Percentiles rank a stretch among this genome's conserved stretches.
phyloP scores from a whole-genome alignment of 1,140 invertebrate genomes.

The roundworm (Caenorhabditis elegans) region WBcel235 BX284605.5:13288501-13289000 shows the following conservation, averaged over 20 bases:
- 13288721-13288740: background rate
- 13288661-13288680: conserved; percentile 1
- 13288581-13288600: background rate
- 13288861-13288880: no score
- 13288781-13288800: background rate
- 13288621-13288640: background rate
- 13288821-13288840: no score
- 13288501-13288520: background rate
- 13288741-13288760: background rate
- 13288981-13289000: conserved; percentile 25
- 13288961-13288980: conserved; percentile 16
- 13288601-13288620: background rate
- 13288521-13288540: conserved; percentile 20
- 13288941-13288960: background rate
- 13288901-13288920: no score
- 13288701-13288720: background rate
- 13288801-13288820: background rate
- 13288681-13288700: background rate
- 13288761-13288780: background rate
- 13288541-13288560: background rate
- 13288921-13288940: no score
- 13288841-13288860: no score
- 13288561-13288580: background rate
- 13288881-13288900: no score
- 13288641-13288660: conserved; percentile 2